Conservation (phyloP, 2,888 invertebrate species). For the Aricia artaxerxes region DNA sequence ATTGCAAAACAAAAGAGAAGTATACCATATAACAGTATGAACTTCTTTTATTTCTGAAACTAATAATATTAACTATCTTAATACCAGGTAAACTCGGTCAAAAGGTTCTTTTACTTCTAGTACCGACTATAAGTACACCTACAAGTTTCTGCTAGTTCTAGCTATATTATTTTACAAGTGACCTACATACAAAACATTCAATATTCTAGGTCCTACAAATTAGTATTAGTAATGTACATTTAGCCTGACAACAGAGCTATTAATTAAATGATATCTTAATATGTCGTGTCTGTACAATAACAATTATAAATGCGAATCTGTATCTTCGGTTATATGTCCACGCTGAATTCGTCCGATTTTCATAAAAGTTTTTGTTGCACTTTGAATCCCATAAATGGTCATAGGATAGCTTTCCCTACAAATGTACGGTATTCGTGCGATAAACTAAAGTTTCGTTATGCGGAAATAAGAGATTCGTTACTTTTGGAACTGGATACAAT, state of each 20-base stretch:
- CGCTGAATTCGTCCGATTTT: too few relatives aligned
- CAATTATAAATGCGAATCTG: too few relatives aligned
- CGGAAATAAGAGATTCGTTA: background rate
- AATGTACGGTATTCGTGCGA: background rate
- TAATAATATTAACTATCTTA: background rate
- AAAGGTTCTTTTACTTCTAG: background rate
- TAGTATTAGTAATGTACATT: background rate
- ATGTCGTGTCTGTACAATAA: background rate
- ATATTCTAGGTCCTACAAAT: background rate
- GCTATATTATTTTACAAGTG: background rate
- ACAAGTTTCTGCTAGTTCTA: background rate
- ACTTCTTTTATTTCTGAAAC: too few relatives aligned
- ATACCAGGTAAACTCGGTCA: background rate
- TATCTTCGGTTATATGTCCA: too few relatives aligned
- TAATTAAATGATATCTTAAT: background rate
- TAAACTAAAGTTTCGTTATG: background rate
- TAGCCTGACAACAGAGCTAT: background rate
- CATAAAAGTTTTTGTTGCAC: too few relatives aligned
- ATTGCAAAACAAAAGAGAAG: too few relatives aligned
- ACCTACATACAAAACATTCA: background rate
- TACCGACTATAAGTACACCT: background rate
- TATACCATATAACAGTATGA: too few relatives aligned
- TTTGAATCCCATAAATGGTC: too few relatives aligned
- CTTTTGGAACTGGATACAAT: constrained; percentile 1
- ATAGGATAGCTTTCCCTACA: background rate